Base-by-base conservation (phyloP, 2,888 invertebrate species). In the Apotomis betuletana region DNA sequence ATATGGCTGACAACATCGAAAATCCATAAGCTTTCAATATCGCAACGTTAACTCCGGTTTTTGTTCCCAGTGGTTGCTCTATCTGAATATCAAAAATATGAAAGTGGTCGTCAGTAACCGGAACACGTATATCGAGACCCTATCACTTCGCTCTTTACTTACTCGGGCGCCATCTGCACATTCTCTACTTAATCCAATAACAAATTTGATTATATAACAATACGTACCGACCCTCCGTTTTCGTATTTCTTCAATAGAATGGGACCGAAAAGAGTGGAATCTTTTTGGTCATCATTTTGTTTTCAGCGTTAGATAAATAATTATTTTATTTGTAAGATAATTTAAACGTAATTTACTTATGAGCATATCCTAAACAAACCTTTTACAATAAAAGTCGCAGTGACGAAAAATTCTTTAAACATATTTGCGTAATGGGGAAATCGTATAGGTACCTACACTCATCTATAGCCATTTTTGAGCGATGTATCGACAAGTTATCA, bases 21-120 rank as follows among this genome's bases (percentile, higher is more conserved):
- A 92, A 91, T 90, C 92, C 89, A 92, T 92, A 93, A 92, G 89
- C 90, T 92, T 92, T 92, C 92, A 93, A 93, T 93, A 92, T 91
- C 87, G 87, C 81, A 83, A 85, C 90, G 90, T 90, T 91, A 91
- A 90, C 91, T 89, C 84, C 87, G 90, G 91, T 91, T 91, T 71
- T 92, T 91, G 92, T 92, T 92, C 91, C 88, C 90, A 88, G 86
- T 88, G 88, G 89, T 83, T 84, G 86, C 90, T 84, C 84, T 88
- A 92, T 92, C 92, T 92, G 92, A 93, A 93, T 93, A 92, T 92
- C 92, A 92, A 93, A 91, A 92, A 89, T 90, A 88, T 87, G 90
- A 89, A 91, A 92, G 87, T 84, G 85, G 87, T 90, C 90, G 89
- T 93, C 91, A 89, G 92, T 90, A 93, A 81, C 83, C 92, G 83